Evolutionary conservation across 1,140 invertebrate genomes (phyloP).

Genomic region (Melanaphis sacchari): DNA sequence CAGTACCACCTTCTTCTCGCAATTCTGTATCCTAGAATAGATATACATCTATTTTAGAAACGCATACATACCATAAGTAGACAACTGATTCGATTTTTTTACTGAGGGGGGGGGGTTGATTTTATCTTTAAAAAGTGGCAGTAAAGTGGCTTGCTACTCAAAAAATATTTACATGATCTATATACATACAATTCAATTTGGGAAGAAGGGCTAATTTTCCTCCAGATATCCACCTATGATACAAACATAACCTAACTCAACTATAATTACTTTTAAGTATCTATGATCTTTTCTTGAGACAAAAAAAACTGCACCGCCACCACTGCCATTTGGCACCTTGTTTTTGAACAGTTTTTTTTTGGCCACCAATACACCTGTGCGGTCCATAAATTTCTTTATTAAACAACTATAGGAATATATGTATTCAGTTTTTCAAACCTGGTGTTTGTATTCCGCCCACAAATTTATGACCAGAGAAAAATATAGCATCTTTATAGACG

Average conservation of each 20-base stretch:
- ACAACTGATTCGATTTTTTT: neutral
- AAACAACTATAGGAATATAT: conserved; percentile 27
- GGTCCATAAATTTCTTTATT: conserved; percentile 58
- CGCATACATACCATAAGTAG: neutral
- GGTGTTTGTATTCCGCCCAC: conserved; percentile 89
- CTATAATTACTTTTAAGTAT: conserved; percentile 66
- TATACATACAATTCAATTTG: neutral
- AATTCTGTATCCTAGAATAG: conserved; percentile 70
- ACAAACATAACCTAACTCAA: neutral
- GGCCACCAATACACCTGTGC: conserved; percentile 71
- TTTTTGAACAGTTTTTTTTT: conserved; percentile 73
- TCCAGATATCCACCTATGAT: neutral
- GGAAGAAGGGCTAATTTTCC: neutral
- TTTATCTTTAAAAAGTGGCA: neutral
- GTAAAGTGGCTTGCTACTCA: neutral
- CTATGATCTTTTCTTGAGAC: conserved; percentile 67
- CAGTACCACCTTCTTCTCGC: conserved; percentile 85
- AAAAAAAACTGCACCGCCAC: conserved; percentile 74
- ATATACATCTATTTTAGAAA: neutral
- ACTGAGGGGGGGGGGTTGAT: neutral
- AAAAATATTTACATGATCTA: neutral
- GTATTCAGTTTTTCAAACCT: conserved; percentile 63
- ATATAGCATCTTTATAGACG: conserved; percentile 87
- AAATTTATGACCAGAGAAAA: conserved; percentile 91
- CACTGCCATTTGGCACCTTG: conserved; percentile 67